Percentiles rank a stretch among this genome's conserved stretches.
These are phyloP conservation scores for Pheosia tremula DNA, from an alignment of 2,888 invertebrate genomes.

Conservation along the genomic window DNA sequence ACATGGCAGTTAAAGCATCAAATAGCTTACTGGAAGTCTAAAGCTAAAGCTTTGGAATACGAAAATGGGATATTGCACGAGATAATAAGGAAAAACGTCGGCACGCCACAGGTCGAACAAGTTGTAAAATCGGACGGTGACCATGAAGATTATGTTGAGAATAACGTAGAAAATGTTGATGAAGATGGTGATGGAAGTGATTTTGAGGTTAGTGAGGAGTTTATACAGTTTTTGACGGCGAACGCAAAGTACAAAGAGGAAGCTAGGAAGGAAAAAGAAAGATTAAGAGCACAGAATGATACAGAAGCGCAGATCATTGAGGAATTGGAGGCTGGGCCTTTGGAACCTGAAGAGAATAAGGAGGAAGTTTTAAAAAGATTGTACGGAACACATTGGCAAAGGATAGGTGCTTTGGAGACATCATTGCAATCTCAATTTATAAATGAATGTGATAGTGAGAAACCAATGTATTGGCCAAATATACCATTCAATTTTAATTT, in stretches of 20 bases:
- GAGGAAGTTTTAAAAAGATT: constrained; percentile 76
- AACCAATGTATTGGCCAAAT: constrained; percentile 89
- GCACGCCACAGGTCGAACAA: constrained; percentile 11
- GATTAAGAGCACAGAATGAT: constrained; percentile 44
- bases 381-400: constrained; percentile 87
- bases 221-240: constrained; percentile 85
- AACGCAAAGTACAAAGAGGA: constrained; percentile 83
- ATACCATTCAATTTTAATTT: constrained; percentile 85
- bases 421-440: constrained; percentile 87
- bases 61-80: constrained; percentile 84
- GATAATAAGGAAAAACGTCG: constrained; percentile 67
- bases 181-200: constrained; percentile 31
- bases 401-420: constrained; percentile 90
- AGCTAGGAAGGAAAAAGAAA: constrained; percentile 57
- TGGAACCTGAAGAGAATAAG: constrained; percentile 46
- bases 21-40: constrained; percentile 86
- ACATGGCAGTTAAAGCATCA: constrained; percentile 84
- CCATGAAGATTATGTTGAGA: constrained; percentile 28
- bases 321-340: constrained; percentile 43
- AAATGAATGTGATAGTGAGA: constrained; percentile 82
- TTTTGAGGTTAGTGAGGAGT: constrained; percentile 86
- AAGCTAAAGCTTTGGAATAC: constrained; percentile 81
- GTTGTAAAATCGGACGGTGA: constrained; percentile 13
- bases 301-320: constrained; percentile 31
- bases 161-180: constrained; percentile 37